Evolutionary conservation across 2,888 invertebrate genomes (phyloP).

Genomic region (Phalera bucephala): DNA sequence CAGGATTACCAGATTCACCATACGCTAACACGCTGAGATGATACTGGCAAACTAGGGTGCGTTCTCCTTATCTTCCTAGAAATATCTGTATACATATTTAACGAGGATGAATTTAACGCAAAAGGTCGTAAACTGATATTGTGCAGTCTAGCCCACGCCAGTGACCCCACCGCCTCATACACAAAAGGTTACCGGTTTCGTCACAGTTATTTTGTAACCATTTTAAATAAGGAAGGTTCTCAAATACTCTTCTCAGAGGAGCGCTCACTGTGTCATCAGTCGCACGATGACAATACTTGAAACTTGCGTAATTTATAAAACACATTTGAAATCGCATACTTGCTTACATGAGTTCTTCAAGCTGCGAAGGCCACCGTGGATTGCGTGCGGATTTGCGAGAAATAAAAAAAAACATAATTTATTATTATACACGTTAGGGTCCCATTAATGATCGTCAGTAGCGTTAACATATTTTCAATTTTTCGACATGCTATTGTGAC

Average conservation of each 20-base stretch:
- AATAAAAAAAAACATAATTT: slow-evolving; percentile 15
- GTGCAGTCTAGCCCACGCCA: slow-evolving; percentile 19
- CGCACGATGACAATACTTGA: slow-evolving; percentile 35
- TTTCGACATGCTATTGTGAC: too few relatives aligned
- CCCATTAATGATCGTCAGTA: slow-evolving; percentile 6
- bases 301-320: slow-evolving; percentile 23
- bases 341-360: slow-evolving; percentile 15
- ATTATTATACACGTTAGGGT: slow-evolving; percentile 1
- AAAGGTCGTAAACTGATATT: slow-evolving; percentile 23
- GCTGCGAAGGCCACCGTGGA: slow-evolving; percentile 18
- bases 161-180: slow-evolving; percentile 30
- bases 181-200: slow-evolving; percentile 48
- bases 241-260: slow-evolving; percentile 35
- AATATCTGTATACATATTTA: not conserved
- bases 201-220: slow-evolving; percentile 48
- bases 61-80: too few relatives aligned
- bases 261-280: slow-evolving; percentile 15
- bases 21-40: too few relatives aligned
- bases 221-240: slow-evolving; percentile 53
- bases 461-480: too few relatives aligned
- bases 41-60: too few relatives aligned
- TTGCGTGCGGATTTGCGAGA: too few relatives aligned
- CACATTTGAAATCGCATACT: slow-evolving; percentile 21
- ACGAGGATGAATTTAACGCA: slow-evolving; percentile 11
- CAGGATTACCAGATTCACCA: too few relatives aligned